Conservation (phyloP, 2,797 vertebrate genomes). For the Gymnoscopelus braueri region DNA sequence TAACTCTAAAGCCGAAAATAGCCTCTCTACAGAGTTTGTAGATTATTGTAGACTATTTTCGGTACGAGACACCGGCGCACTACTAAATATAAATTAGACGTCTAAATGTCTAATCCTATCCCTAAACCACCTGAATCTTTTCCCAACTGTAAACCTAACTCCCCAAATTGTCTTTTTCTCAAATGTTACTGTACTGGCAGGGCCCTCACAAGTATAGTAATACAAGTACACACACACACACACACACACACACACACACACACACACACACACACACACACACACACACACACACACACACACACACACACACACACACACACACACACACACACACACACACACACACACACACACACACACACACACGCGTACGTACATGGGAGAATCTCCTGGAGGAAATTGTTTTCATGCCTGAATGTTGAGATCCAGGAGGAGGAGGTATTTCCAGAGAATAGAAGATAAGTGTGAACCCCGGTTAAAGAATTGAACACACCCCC, state of each 20-base stretch:
- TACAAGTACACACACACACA: no score
- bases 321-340: not conserved
- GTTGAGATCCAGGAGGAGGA: conserved; percentile 41
- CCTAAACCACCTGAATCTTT: not conserved
- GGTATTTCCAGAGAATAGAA: conserved; percentile 42
- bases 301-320: not conserved
- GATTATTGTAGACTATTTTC: no score
- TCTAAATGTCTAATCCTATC: no score
- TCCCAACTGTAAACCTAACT: not conserved
- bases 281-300: not conserved
- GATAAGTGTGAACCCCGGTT: conserved; percentile 41
- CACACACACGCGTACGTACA: conserved; percentile 6
- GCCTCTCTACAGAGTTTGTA: no score
- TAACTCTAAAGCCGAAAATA: no score
- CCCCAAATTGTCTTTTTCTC: not conserved
- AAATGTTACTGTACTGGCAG: no score
- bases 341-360: conserved; percentile 1
- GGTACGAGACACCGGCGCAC: no score
- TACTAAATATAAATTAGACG: no score
- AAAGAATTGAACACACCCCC: conserved; percentile 28
- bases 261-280: not conserved
- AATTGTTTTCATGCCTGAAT: conserved; percentile 45
- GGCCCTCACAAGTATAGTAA: no score
- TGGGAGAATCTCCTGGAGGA: conserved; percentile 27
- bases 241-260: no score